Conservation (phyloP, 2,797 vertebrate species). For the Danio jaintianensis region DNA sequence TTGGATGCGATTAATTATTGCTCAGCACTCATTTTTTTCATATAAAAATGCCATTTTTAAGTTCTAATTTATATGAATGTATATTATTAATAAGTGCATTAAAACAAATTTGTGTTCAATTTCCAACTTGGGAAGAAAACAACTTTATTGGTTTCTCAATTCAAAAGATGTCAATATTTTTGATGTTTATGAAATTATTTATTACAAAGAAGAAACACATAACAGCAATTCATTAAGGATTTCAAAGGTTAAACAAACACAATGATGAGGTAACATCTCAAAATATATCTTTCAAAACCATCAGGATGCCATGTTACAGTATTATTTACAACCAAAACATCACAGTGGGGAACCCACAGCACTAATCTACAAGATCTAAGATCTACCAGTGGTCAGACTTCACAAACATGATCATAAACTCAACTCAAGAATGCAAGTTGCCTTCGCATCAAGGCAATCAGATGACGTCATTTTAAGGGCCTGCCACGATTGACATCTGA, state of each 20-base stretch:
- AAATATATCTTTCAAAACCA: slow-evolving; percentile 77
- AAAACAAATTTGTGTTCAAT: background rate
- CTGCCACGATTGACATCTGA: slow-evolving; percentile 17
- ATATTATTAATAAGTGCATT: slow-evolving; percentile 17
- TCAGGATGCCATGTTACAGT: slow-evolving; percentile 78
- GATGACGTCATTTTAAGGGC: slow-evolving; percentile 63
- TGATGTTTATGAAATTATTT: slow-evolving; percentile 79
- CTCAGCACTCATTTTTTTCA: too few relatives aligned
- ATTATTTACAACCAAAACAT: slow-evolving; percentile 77
- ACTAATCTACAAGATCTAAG: slow-evolving; percentile 79
- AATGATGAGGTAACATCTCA: slow-evolving; percentile 76
- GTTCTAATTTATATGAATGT: slow-evolving; percentile 8
- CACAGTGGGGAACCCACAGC: slow-evolving; percentile 79
- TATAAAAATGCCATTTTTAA: too few relatives aligned
- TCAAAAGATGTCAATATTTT: slow-evolving; percentile 62
- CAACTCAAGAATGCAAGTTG: slow-evolving; percentile 67
- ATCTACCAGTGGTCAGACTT: slow-evolving; percentile 87
- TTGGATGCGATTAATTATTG: too few relatives aligned
- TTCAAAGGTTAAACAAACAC: slow-evolving; percentile 74
- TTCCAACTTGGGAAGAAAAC: background rate
- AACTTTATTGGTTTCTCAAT: background rate
- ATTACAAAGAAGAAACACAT: slow-evolving; percentile 88
- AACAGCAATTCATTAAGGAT: slow-evolving; percentile 83
- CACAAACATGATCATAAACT: slow-evolving; percentile 73
- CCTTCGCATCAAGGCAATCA: slow-evolving; percentile 68